Conservation (phyloP, 2,888 invertebrate species). For the Trimorus sp. region DNA sequence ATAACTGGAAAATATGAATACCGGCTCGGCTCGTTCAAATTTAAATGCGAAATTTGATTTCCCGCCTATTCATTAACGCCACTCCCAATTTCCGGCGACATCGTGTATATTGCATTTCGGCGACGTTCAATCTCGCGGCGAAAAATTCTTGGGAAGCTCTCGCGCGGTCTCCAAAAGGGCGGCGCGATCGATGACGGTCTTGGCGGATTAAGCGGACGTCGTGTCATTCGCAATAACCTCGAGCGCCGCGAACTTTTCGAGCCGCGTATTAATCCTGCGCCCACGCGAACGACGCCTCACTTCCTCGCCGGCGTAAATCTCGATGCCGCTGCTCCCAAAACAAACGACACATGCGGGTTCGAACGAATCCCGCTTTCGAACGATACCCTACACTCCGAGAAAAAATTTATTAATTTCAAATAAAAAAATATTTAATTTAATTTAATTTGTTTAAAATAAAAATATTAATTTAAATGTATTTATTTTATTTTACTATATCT, state of each 20-base stretch:
- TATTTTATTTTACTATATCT: too few species aligned
- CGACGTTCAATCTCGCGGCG: constrained; percentile 26
- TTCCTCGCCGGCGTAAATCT: constrained; percentile 33
- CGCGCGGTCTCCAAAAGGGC: constrained; percentile 26
- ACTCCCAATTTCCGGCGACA: too few species aligned
- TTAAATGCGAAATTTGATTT: too few species aligned
- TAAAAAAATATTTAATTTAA: too few species aligned
- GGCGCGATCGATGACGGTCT: constrained; percentile 42
- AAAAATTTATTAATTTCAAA: too few species aligned
- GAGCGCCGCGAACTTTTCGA: constrained; percentile 36
- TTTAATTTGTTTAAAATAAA: too few species aligned
- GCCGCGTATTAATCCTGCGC: constrained; percentile 43
- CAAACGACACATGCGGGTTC: constrained; percentile 36
- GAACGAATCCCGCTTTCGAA: neutral
- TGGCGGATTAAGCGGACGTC: constrained; percentile 34
- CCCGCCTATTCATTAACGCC: too few species aligned
- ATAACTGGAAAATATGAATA: neutral
- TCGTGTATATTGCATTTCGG: constrained; percentile 27
- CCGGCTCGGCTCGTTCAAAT: too few species aligned
- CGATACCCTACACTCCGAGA: too few species aligned
- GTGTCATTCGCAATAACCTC: constrained; percentile 43
- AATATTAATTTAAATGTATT: too few species aligned
- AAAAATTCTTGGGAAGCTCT: constrained; percentile 36
- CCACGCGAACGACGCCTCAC: constrained; percentile 18
- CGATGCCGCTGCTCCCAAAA: constrained; percentile 14